These are phyloP conservation scores for Aldabrachelys gigantea DNA, from an alignment of 2,113 vertebrate genomes.

Conservation along the genomic window DNA sequence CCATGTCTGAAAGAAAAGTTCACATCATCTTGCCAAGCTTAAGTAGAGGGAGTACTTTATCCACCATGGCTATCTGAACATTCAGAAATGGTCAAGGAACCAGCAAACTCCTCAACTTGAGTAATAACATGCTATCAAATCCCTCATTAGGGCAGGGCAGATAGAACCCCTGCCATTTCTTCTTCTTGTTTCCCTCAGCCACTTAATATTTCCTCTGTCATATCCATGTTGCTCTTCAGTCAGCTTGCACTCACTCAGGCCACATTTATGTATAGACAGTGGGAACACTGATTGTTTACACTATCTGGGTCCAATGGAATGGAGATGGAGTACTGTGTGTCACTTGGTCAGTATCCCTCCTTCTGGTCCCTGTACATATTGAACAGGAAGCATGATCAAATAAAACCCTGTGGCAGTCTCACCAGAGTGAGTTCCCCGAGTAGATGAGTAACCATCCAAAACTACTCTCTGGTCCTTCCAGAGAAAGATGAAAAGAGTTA, in stretches of 20 bases:
- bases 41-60: rapidly evolving
- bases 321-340: rapidly evolving
- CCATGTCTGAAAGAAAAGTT: background rate
- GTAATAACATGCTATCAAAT: background rate
- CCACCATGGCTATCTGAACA: rapidly evolving
- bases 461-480: background rate
- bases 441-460: background rate
- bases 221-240: rapidly evolving
- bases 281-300: background rate
- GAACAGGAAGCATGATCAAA: background rate
- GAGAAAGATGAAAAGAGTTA: background rate
- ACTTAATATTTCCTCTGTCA: background rate
- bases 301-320: background rate
- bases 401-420: background rate
- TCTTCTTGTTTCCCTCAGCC: background rate
- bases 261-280: background rate
- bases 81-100: background rate
- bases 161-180: background rate
- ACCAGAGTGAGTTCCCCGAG: background rate
- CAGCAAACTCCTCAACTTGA: background rate
- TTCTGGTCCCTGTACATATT: background rate
- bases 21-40: rapidly evolving
- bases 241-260: background rate
- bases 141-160: background rate
- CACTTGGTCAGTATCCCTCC: background rate